Evolutionary conservation across 2,888 invertebrate species (phyloP).

Genomic region (Melangyna quadrimaculata): DNA sequence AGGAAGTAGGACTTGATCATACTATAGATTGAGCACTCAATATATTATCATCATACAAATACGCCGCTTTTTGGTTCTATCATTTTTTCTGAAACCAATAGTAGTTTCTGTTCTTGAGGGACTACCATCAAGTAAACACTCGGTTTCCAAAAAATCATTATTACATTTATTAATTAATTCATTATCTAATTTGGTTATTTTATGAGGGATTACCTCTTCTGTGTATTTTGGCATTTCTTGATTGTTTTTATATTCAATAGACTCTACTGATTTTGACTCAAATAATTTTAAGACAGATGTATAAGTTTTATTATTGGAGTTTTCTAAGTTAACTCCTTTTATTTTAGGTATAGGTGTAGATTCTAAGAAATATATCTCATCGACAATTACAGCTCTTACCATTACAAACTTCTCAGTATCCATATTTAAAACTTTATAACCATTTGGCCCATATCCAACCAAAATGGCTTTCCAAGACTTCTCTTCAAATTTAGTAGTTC

Average conservation of each 20-base stretch:
- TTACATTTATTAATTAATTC: not conserved
- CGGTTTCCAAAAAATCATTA: not conserved
- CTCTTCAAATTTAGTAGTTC: constrained; percentile 31
- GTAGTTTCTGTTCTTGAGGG: not conserved
- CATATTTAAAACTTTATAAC: constrained; percentile 76
- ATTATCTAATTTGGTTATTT: constrained; percentile 33
- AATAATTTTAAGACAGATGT: constrained; percentile 6
- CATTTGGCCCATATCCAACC: constrained; percentile 58
- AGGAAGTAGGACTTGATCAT: constrained; percentile 54
- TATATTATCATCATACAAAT: constrained; percentile 45
- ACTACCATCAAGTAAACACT: no score
- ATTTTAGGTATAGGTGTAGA: constrained; percentile 50
- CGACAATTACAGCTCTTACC: constrained; percentile 76
- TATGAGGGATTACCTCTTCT: constrained; percentile 19
- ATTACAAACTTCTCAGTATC: constrained; percentile 74
- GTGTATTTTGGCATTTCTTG: constrained; percentile 15
- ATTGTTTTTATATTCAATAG: constrained; percentile 26
- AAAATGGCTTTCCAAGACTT: constrained; percentile 48
- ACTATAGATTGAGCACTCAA: constrained; percentile 50
- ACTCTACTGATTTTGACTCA: constrained; percentile 46
- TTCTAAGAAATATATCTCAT: constrained; percentile 74
- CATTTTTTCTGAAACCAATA: constrained; percentile 20
- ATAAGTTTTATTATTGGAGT: constrained; percentile 63
- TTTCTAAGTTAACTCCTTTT: constrained; percentile 39
- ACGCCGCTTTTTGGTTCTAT: constrained; percentile 22